Evolutionary conservation across 2,888 invertebrate genomes (phyloP), one percentile per base, ranked within the genome.

Genomic region (Pollenia angustigena): DNA sequence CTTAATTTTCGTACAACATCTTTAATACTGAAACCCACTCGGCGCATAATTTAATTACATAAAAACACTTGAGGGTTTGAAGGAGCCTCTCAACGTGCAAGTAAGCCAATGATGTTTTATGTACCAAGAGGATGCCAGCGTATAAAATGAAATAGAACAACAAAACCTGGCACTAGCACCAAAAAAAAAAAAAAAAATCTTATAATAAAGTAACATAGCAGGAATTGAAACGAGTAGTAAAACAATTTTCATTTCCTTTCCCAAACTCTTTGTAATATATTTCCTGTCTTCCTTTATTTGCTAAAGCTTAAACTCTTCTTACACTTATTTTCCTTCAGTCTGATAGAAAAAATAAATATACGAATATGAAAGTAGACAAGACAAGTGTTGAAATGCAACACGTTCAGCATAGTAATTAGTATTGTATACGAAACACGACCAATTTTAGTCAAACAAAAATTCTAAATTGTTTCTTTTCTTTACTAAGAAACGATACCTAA

Each of bases 331-430:
- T 32, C 32, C 32, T 32, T 32, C 18, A n/a, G 23, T 44, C 44
- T 44, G 56, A 50, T 8, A 71, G 60, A 64, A 44, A 60, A 46
- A 52, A 52, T 23, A 75, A 44, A 46, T 64, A 32, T 14, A 18
- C n/a, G 11, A 54, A 32, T 54, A 69, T 56, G 54, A 64, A 76
- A 69, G 66, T 78, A 40, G 40, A 74, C 78, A 84, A 87, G 87
- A 74, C 78, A 84, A 87, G 87, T 84, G 84, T 81, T 87, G 69
- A 81, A 87, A 81, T 84, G 87, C 87, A 87, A 84, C 87, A 87
- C 87, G 87, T 87, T 87, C 68, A 64, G 84, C 87, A 87, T 87
- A 84, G 58, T 84, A 87, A 87, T 87, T 87, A 87, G 78, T 78
- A 40, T 79, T 81, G 81, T 84, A 52, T 76, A 80, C 50, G 72